Evolutionary conservation across 2,888 invertebrate genomes (phyloP), one percentile per base, ranked within the genome.

Genomic region (Platerodrilus igneus): DNA sequence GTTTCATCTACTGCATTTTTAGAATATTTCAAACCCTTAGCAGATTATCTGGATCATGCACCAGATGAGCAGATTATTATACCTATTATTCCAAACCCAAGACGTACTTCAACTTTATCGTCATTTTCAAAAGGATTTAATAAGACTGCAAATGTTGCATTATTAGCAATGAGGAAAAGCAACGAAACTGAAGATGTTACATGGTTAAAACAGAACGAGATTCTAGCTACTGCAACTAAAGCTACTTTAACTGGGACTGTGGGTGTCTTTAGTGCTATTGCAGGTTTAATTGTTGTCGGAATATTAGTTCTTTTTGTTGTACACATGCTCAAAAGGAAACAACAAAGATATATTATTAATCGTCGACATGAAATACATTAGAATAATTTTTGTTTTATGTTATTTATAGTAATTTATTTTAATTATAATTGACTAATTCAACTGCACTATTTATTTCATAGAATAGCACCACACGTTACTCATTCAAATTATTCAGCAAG

Each of bases 11-110:
- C 68, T n/a, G 69, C 72, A 1, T 55, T 78, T 0, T 68, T 75
- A 4, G 71, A 75, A 41, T 77, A 76, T 53, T 80, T 77, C 51
- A 66, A 69, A 50, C 69, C 76, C 1, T 55, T 78, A 40, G 73
- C 74, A 47, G 71, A 73, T 46, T 77, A 77, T 59, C 63, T 77
- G 47, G 72, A 73, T 18, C 67, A 63, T 18, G 74, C 75, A 45
- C 63, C 65, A 2, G 35, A 52, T 14, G 44, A 55, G 11, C 56
- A 51, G 35, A 40, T 46, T 2, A 40, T 46, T 2, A 42, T 46
- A 13, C 37, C 41, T 13, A 52, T 57, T 2, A 47, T 50, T 13
- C 41, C 48, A 3, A 48, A 43, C 22, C 49, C 50, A 2, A 42
- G 51, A 9, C 48, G 53, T 15, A 55, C 51, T n/a, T 55, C 54